Conservation (phyloP, 1,140 invertebrate genomes). For the Penaeus vannamei region DNA sequence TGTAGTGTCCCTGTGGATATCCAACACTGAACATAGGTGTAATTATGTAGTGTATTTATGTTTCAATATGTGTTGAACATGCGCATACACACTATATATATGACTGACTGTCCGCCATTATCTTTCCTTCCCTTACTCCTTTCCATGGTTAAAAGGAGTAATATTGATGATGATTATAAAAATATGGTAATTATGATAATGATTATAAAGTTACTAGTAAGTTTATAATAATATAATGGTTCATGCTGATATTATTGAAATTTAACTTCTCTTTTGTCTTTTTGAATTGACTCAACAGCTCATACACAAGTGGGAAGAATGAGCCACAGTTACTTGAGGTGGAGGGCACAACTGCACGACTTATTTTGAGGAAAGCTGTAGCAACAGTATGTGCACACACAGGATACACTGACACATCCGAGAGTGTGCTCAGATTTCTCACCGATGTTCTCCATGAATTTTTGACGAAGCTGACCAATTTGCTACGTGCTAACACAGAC, state of each 20-base stretch:
- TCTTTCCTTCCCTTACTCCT: no score
- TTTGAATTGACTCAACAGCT: constrained; percentile 33
- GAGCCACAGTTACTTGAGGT: constrained; percentile 55
- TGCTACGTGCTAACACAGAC: constrained; percentile 63
- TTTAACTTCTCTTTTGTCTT: neutral
- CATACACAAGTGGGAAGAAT: constrained; percentile 60
- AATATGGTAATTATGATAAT: no score
- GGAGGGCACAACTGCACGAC: constrained; percentile 60
- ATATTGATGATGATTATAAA: no score
- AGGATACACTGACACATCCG: constrained; percentile 64
- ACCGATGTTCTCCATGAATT: constrained; percentile 64
- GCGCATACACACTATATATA: no score
- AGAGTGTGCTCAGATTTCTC: constrained; percentile 61
- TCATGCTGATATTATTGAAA: neutral
- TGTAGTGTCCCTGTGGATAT: no score
- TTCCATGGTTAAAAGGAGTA: no score
- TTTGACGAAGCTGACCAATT: constrained; percentile 50
- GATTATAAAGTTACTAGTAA: neutral
- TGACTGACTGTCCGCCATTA: no score
- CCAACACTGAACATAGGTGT: no score
- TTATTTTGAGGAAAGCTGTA: constrained; percentile 65
- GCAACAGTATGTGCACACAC: constrained; percentile 64
- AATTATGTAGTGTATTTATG: no score
- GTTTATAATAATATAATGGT: neutral
- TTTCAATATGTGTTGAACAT: no score